Percentiles rank a stretch among this genome's conserved stretches.
These are phyloP conservation scores for Rhopilema esculentum DNA, from an alignment of 30 jellyfish, hydroid and myxozoan genomes.

Conservation along the genomic window DNA sequence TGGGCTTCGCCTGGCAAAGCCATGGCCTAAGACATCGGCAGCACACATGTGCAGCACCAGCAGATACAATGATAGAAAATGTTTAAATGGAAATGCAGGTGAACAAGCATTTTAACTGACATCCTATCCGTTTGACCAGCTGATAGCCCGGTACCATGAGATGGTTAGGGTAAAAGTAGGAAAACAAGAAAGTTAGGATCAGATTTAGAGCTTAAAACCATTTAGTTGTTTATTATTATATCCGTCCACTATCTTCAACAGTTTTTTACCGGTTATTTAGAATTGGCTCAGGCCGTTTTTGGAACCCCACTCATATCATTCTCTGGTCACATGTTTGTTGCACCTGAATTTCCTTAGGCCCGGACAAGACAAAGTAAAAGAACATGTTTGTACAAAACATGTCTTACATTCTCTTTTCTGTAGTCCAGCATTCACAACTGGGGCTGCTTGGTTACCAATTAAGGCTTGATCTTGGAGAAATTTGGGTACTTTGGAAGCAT, in stretches of 20 bases:
- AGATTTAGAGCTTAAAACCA: no score
- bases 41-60: not conserved
- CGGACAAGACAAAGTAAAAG: not conserved
- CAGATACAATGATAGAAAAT: not conserved
- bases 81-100: not conserved
- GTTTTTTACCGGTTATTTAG: no score
- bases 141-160: not conserved
- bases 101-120: not conserved
- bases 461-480: conserved; percentile 9
- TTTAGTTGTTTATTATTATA: no score
- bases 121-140: no score
- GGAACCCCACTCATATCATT: no score
- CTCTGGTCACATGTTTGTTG: not conserved
- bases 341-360: no score
- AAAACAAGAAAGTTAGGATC: no score
- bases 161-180: no score
- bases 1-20: not conserved
- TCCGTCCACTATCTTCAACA: no score
- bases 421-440: conserved; percentile 17
- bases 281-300: no score
- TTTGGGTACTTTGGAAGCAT: not conserved
- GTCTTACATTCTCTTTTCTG: conserved; percentile 21
- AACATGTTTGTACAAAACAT: not conserved
- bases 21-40: not conserved
- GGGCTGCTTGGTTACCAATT: conserved; percentile 1